phyloP scores from a whole-genome alignment of 2,797 vertebrate genomes.

The Sphenopsis melanotis region DNA sequence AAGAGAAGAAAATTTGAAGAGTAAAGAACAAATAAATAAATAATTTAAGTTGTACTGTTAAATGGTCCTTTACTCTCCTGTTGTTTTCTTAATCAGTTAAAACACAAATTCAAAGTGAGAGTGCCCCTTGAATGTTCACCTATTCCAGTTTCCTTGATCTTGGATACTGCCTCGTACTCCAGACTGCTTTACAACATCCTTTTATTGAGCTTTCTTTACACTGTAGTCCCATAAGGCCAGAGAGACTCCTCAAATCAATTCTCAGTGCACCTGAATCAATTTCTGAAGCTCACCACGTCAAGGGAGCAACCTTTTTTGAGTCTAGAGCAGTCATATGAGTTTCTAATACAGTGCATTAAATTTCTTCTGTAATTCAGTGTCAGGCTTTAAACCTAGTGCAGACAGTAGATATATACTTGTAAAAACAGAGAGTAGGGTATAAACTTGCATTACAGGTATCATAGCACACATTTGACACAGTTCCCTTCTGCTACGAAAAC shows the following conservation, averaged over 20 bases:
- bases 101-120: not conserved
- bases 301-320: conserved; percentile 17
- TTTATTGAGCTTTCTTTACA: conserved; percentile 40
- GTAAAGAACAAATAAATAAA: not conserved
- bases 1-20: not conserved
- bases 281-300: conserved; percentile 49
- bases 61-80: not conserved
- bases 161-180: not conserved
- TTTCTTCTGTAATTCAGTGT: conserved; percentile 40
- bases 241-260: conserved; percentile 57
- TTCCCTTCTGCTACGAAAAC: not conserved
- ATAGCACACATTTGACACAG: not conserved
- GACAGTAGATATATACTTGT: not conserved
- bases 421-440: not conserved
- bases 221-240: not conserved
- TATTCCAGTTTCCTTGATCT: conserved; percentile 1
- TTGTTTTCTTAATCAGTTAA: not conserved
- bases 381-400: conserved; percentile 8
- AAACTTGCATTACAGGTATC: conserved; percentile 29
- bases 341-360: not conserved
- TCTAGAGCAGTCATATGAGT: not conserved
- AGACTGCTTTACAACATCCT: conserved; percentile 13
- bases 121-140: not conserved
- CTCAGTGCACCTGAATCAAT: conserved; percentile 50
- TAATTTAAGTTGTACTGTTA: not conserved